Conservation (phyloP, 2,113 vertebrate genomes). For the Stercorarius parasiticus region DNA sequence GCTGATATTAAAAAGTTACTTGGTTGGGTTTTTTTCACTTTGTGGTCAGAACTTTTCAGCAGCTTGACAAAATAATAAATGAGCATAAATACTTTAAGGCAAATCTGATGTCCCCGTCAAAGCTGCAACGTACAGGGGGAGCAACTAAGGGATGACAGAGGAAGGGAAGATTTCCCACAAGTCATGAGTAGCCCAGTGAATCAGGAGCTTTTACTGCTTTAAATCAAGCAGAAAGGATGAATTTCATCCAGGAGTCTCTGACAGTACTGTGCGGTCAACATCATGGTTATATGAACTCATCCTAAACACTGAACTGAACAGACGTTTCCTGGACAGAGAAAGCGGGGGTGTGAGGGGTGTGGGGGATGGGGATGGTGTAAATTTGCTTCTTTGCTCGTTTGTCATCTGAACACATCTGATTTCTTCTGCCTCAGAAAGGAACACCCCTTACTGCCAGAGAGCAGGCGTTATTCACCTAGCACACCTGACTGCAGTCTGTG, state of each 20-base stretch:
- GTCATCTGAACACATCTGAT: not conserved
- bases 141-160: not conserved
- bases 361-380: rapidly evolving
- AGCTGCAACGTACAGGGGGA: not conserved
- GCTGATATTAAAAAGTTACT: not conserved
- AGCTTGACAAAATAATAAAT: not conserved
- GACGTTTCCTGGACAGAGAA: not conserved
- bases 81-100: not conserved
- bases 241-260: not conserved
- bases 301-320: not conserved
- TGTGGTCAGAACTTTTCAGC: not conserved
- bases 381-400: not conserved
- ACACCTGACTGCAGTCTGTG: not conserved
- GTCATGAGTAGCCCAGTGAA: not conserved
- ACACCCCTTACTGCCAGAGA: not conserved
- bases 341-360: rapidly evolving
- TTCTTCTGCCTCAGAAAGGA: not conserved
- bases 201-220: not conserved
- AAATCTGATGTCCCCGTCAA: not conserved
- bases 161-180: not conserved
- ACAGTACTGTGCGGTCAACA: not conserved
- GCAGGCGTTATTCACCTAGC: not conserved
- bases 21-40: not conserved
- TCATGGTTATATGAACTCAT: not conserved
- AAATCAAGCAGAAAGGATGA: not conserved